Evolutionary conservation across 2,113 vertebrate species (phyloP), one percentile per base, ranked within the genome.

Genomic region (Furnarius figulus): DNA sequence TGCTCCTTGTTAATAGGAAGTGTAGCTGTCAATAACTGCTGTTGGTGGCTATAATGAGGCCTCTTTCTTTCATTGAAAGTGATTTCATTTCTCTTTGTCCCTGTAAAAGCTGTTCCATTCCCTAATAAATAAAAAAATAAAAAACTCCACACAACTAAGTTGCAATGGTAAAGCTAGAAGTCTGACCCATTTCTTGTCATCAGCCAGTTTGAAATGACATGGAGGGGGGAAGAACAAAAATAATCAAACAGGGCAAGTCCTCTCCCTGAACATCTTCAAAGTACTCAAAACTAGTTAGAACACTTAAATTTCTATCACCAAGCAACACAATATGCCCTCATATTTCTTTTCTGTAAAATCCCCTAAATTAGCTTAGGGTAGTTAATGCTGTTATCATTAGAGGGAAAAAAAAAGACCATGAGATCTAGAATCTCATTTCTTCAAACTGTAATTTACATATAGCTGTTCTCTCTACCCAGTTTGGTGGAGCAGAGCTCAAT

Each of bases 81-180:
- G 98, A 99, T 99, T 99, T 99, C 98, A 99, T 99, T 98, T 99
- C 98, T 98, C 98, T 98, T 98, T 98, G 97, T 98, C 97, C 97
- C 90, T 94, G 88, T 92, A 98, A 98, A 98, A 98, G 97, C 98
- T 98, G 97, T 98, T 98, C 98, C 96, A 97, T 67, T 97, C 96
- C 97, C 97, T 97, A 97, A 93, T 81, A 96, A 92, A 91, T 63
- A 35, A 89, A 82, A 87, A 62, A 80, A 55, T 13, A 37, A 61
- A 93, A 94, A 75, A 6, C 8, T 40, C 33, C 68, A 96, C 80
- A 97, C 96, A 96, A 95, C 90, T 95, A 97, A 96, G 96, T 97
- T 97, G 95, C 96, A 96, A 68, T 89, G 89, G 93, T 88, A 90
- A 96, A 95, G 90, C 94, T 97, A 97, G 91, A 96, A 96, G 95